phyloP scores from a whole-genome alignment of 1,140 invertebrate species.

The Eubasilissa regina region DNA sequence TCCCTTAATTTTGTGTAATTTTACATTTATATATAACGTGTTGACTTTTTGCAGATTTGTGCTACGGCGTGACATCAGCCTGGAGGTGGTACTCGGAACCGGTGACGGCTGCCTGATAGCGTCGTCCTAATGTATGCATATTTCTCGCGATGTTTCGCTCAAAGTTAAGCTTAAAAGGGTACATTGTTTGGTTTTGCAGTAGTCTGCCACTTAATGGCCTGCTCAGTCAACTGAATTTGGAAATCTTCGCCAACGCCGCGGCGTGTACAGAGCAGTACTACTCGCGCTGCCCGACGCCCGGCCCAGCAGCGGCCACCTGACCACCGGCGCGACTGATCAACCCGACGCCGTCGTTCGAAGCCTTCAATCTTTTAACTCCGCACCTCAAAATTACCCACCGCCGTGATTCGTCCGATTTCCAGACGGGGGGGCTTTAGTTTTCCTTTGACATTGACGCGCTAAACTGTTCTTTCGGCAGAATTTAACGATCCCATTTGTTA shows the following conservation, averaged over 20 bases:
- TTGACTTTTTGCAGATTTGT: too few relatives aligned
- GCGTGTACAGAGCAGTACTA: not conserved
- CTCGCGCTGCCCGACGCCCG: too few relatives aligned
- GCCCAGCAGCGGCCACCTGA: too few relatives aligned
- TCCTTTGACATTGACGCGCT: conserved; percentile 13
- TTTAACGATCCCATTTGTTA: conserved; percentile 21
- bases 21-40: too few relatives aligned
- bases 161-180: conserved; percentile 12
- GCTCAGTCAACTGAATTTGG: conserved; percentile 6
- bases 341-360: not conserved
- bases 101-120: not conserved
- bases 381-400: not conserved
- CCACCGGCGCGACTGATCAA: not conserved
- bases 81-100: not conserved
- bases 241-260: not conserved
- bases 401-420: not conserved
- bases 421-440: conserved; percentile 14
- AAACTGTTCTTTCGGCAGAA: conserved; percentile 20
- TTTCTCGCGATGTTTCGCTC: not conserved
- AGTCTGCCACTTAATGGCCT: conserved; percentile 6
- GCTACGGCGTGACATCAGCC: too few relatives aligned
- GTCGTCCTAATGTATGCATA: not conserved
- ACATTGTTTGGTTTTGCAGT: conserved; percentile 13
- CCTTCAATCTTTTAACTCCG: not conserved
- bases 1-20: too few relatives aligned